Base-by-base conservation (phyloP, 2,113 vertebrate species). In the Parotia lawesii region DNA sequence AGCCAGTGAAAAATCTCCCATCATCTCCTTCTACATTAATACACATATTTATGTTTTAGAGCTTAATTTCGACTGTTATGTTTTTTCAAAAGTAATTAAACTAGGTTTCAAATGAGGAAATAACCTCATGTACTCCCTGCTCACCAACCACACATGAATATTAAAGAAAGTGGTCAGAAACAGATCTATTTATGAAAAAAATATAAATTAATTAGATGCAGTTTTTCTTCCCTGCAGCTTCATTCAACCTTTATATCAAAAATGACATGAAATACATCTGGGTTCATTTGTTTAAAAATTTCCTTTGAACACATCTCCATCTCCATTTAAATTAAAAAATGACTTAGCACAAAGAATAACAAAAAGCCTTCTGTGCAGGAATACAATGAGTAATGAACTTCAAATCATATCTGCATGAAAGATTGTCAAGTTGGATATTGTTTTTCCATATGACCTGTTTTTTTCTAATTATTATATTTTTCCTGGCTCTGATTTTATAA, bases 331-430 rank as follows among this genome's bases (percentile, higher is more conserved):
- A 92, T 95, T 94, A 75, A 88, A 94, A 96, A 97, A 95, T 92
- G 51, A 91, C 94, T 95, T 79, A 42, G 94, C 77, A 82, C 56
- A 90, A 86, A 96, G 87, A 71, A 94, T 80, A 95, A 97, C 95
- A 98, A 96, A 97, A 97, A 95, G 85, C 95, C 96, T 97, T 97
- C 97, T 97, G 97, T 98, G 88, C 93, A 40, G 31, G 77, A 92
- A 79, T 85, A 97, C 95, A 97, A 96, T 97, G 97, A 96, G 97
- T 96, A 97, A 97, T 96, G 96, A 91, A 94, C 92, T 88, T 85
- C 93, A 85, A 83, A 37, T 74, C 93, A 83, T 85, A 90, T 89
- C 95, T 87, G 72, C 96, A 76, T 91, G 93, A 96, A 85, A 42
- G 76, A 97, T 88, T 66, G 31, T 96, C 96, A 87, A 80, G 61